Conservation (phyloP, 2,888 invertebrate species). For the Hesperia comma region DNA sequence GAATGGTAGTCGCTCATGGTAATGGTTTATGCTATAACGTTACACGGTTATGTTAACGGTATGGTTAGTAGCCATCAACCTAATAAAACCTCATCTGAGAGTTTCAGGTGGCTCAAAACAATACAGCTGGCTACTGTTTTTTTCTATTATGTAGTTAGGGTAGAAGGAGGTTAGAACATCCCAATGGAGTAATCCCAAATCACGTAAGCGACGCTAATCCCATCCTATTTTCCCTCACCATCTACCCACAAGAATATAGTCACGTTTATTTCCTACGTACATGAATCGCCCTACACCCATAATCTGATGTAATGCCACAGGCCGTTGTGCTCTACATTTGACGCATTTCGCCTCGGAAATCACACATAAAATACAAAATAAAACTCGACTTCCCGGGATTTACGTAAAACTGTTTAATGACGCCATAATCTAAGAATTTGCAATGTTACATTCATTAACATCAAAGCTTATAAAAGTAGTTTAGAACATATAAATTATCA, state of each 20-base stretch:
- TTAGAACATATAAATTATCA: neutral
- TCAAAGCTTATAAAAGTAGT: neutral
- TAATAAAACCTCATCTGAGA: too few species aligned
- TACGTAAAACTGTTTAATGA: constrained; percentile 45
- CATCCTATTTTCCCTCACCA: constrained; percentile 40
- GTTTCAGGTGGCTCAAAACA: too few species aligned
- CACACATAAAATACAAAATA: constrained; percentile 56
- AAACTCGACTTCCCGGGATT: constrained; percentile 50
- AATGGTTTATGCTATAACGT: too few species aligned
- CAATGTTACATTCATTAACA: constrained; percentile 12
- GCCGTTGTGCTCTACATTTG: constrained; percentile 17
- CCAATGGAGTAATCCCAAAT: too few species aligned
- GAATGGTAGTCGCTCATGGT: too few species aligned
- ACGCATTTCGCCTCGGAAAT: constrained; percentile 60
- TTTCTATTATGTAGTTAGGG: too few species aligned
- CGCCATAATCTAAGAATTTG: constrained; percentile 35
- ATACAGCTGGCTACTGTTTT: too few species aligned
- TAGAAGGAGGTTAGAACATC: too few species aligned
- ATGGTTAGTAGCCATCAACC: too few species aligned
- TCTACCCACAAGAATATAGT: constrained; percentile 13
- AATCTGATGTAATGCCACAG: constrained; percentile 11
- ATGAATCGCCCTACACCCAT: constrained; percentile 21
- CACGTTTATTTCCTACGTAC: constrained; percentile 11
- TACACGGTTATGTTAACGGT: too few species aligned
- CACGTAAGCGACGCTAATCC: too few species aligned